Evolutionary conservation across 1,140 invertebrate genomes (phyloP), one percentile per base, ranked within the genome.

Genomic region (Nephila pilipes): DNA sequence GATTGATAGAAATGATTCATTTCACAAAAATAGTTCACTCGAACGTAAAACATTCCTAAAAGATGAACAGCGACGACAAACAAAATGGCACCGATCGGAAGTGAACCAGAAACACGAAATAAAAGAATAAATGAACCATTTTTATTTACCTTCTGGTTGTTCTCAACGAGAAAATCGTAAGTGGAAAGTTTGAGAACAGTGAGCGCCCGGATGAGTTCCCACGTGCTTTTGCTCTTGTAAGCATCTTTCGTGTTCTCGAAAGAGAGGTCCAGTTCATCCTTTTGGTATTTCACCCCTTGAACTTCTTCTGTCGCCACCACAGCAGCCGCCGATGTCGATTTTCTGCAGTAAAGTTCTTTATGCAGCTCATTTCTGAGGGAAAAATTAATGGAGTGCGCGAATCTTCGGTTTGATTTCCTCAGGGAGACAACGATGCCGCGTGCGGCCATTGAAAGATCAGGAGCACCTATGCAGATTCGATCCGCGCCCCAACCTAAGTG

Each of bases 141-240:
- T 46, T 65, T 29, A 95, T 96, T 97, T 96, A 99, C 99, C 97
- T 97, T 97, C 96, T 97, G 97, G 95, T 99, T 99, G 96, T 99
- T 97, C 95, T 99, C 97, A 85, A 99, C 99, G 90, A 99, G 96
- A 95, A 97, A 97, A 94, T 98, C 97, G 95, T 98, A 97, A 60
- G 98, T 98, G 96, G 99, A 99, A 95, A 99, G 96, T 95, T 98
- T 97, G 95, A 99, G 99, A 75, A 99, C 99, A 94, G 99, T 94
- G 95, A 99, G 97, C 32, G 98, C 99, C 93, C 99, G 96, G 14
- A 99, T 94, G 79, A 99, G 96, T 96, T 99, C 99, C 96, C 96
- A 97, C 91, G 98, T 99, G 89, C 98, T 99, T 96, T 99, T 99
- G 96, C 98, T 99, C 94, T 96, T 95, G 96, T 98, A 98, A 95